These are phyloP conservation scores for Eublepharis macularius DNA, from an alignment of 2,113 vertebrate species.

Conservation along the genomic window DNA sequence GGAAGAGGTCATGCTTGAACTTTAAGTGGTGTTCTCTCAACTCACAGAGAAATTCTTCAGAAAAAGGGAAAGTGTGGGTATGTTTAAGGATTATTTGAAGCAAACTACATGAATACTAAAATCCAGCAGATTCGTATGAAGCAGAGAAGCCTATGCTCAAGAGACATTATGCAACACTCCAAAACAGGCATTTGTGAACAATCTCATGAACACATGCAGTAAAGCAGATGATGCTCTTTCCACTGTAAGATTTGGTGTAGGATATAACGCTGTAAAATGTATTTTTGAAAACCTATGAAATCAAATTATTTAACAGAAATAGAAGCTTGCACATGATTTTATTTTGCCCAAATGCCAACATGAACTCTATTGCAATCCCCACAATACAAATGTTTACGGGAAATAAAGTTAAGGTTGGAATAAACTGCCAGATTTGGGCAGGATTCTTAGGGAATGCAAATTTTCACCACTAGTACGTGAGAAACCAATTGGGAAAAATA, in stretches of 20 bases:
- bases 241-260: conserved; percentile 89
- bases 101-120: conserved; percentile 98
- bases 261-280: conserved; percentile 77
- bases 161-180: conserved; percentile 99
- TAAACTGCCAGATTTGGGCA: neutral
- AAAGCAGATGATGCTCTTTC: conserved; percentile 96
- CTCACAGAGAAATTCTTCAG: conserved; percentile 88
- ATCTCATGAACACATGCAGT: conserved; percentile 98
- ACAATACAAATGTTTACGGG: neutral
- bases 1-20: conserved; percentile 43
- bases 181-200: conserved; percentile 99
- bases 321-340: neutral
- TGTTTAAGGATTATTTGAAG: conserved; percentile 91
- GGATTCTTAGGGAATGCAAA: neutral
- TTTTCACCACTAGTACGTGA: neutral
- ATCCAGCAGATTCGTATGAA: conserved; percentile 95
- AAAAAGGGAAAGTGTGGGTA: conserved; percentile 78
- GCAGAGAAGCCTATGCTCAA: conserved; percentile 96
- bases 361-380: neutral
- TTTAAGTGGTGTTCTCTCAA: conserved; percentile 92
- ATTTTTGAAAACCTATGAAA: neutral
- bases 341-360: neutral
- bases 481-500: neutral
- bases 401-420: neutral
- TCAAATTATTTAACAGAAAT: neutral